Evolutionary conservation across 2,797 vertebrate genomes (phyloP), one percentile per base, ranked within the genome.

Genomic region (Poeciliopsis paucimaculata): DNA sequence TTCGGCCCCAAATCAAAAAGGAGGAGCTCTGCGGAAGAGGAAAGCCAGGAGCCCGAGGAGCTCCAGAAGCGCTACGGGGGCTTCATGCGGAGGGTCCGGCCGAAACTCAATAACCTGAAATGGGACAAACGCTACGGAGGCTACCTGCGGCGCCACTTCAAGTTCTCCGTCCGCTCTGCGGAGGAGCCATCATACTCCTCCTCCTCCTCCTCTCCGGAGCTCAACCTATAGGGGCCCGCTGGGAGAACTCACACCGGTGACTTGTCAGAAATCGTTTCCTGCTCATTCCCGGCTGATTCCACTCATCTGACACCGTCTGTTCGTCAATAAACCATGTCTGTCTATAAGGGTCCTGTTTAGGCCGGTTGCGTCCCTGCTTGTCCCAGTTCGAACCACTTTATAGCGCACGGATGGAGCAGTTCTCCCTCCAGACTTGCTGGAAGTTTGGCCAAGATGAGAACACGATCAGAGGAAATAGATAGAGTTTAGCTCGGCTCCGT

Each of bases 51-150:
- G 49, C 90, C 89, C 23, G 93, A 94, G 43, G 96, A 96, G 92
- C 93, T 99, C 66, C 98, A 98, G 89, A 99, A 99, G 88, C 96
- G 98, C 79, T 99, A 99, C 1, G 98, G 98, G 0, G 98, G 98
- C 70, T 99, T 99, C 94, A 92, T 99, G 96, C 93, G 98, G 82
- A 96, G 97, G 88, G 97, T 99, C 92, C 96, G 98, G 10, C 98
- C 98, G 71, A 99, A 98, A 93, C 91, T 98, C 51, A 97, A 96
- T 90, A 99, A 97, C 94, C 95, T 99, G 75, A 97, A 97, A 88
- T 98, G 97, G 98, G 97, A 98, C 95, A 98, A 99, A 90, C 96
- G 98, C n/a, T 99, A 98, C 4, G 98, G 98, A 0, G 97, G 98
- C 9, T 98, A 98, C 91, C 96, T 99, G 91, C 92, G 97, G 76